Conservation (phyloP, 1,140 invertebrate genomes). For the Parasteatoda tepidariorum region DNA sequence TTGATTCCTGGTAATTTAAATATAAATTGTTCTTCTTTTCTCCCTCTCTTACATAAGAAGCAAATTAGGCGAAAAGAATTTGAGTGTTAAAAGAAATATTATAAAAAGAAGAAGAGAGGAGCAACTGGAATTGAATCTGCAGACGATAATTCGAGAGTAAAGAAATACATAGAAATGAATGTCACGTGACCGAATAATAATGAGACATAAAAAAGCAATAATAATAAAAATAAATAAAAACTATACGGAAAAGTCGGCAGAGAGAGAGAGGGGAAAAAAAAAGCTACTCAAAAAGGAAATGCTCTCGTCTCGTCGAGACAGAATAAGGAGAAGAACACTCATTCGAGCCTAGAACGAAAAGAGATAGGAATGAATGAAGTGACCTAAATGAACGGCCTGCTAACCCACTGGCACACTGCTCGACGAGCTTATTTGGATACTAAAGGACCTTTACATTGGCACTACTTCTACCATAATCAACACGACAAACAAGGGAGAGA, state of each 20-base stretch:
- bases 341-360: neutral
- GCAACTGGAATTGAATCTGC: neutral
- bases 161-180: neutral
- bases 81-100: neutral
- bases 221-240: neutral
- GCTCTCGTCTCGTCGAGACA: neutral
- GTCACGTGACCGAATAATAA: conserved; percentile 18
- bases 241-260: no score
- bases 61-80: no score
- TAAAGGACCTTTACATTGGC: conserved; percentile 38
- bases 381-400: conserved; percentile 23
- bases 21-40: no score
- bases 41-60: no score
- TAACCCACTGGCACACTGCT: conserved; percentile 27
- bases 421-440: neutral
- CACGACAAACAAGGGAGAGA: conserved; percentile 5
- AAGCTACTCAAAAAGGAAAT: conserved; percentile 49
- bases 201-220: neutral
- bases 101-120: neutral
- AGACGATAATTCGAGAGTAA: neutral
- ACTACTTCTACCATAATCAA: conserved; percentile 17
- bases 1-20: no score
- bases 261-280: neutral
- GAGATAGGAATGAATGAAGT: conserved; percentile 26
- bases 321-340: neutral